Evolutionary conservation across 1,140 invertebrate genomes (phyloP).

Genomic region (Trichoplusia ni): DNA sequence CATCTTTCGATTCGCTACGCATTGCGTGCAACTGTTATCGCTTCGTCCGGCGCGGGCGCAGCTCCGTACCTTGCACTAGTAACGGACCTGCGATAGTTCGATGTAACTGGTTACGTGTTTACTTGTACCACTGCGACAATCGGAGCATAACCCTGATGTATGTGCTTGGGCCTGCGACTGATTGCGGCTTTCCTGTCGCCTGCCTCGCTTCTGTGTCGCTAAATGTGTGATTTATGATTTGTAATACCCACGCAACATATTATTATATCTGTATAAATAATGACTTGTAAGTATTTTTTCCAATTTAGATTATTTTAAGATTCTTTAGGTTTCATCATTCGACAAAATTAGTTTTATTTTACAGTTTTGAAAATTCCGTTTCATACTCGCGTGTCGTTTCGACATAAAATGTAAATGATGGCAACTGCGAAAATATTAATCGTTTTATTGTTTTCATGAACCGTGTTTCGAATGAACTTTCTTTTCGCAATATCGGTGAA

Average conservation of each 20-base stretch:
- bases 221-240: neutral
- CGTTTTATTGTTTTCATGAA: neutral
- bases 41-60: neutral
- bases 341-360: no score
- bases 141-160: slow-evolving; percentile 11
- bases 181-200: slow-evolving; percentile 8
- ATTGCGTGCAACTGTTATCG: slow-evolving; percentile 7
- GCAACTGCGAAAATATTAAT: neutral
- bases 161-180: neutral
- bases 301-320: no score
- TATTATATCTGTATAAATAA: no score
- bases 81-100: neutral
- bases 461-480: neutral
- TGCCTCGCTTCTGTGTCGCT: slow-evolving; percentile 3
- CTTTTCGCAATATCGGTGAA: neutral
- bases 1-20: slow-evolving; percentile 11
- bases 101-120: slow-evolving; percentile 25
- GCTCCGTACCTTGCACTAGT: neutral
- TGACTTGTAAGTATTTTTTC: no score
- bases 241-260: neutral
- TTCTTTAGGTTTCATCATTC: no score
- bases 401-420: slow-evolving; percentile 3
- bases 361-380: neutral
- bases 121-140: slow-evolving; percentile 18
- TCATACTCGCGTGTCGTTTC: neutral